Evolutionary conservation across 2,888 invertebrate species (phyloP).

Genomic region (Lottia scabra): DNA sequence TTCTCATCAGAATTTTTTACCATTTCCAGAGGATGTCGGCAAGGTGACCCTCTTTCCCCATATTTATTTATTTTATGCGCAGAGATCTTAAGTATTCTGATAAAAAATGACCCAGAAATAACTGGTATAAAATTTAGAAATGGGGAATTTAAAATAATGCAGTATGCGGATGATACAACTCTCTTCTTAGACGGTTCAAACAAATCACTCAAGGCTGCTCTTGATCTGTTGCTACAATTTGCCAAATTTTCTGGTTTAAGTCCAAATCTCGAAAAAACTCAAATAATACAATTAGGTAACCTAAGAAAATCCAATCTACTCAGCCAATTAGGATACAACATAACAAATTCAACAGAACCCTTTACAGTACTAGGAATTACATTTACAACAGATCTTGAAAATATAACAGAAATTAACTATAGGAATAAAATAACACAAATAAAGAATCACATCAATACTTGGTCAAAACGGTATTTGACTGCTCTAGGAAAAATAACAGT

Average conservation of each 20-base stretch:
- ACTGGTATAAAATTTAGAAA: constrained; percentile 7
- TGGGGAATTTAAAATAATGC: background rate
- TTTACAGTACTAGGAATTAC: background rate
- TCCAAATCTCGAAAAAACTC: constrained; percentile 7
- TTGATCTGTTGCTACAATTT: constrained; percentile 7
- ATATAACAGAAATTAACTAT: background rate
- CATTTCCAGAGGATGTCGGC: constrained; percentile 20
- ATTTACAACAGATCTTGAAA: constrained; percentile 3
- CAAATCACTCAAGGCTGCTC: constrained; percentile 2
- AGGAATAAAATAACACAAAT: background rate
- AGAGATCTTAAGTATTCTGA: constrained; percentile 11
- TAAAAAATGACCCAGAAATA: constrained; percentile 14
- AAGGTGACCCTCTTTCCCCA: constrained; percentile 16
- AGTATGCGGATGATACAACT: constrained; percentile 21
- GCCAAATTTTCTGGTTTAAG: constrained; percentile 7
- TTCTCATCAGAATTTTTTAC: background rate
- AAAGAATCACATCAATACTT: background rate
- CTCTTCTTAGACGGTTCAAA: too few species aligned
- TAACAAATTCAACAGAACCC: background rate
- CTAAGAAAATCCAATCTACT: background rate
- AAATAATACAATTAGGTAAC: constrained; percentile 1
- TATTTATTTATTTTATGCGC: background rate
- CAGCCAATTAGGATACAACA: background rate
- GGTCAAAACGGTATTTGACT: background rate
- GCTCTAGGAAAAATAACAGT: background rate